phyloP scores from a whole-genome alignment of 2,797 vertebrate species.

The Chiroxiphia lanceolata region DNA sequence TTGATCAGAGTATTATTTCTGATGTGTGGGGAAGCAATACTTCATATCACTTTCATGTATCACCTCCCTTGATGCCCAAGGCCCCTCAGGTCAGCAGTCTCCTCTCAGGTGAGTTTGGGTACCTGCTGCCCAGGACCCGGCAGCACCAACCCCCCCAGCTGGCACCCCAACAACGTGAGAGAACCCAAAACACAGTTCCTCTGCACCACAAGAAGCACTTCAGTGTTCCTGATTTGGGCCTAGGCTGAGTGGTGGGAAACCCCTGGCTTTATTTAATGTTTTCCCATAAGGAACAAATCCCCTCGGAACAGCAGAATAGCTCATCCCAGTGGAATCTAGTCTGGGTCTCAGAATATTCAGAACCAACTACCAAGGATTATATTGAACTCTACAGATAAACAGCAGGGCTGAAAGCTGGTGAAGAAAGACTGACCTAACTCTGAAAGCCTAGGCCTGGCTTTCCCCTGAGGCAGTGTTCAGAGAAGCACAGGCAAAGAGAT shows the following conservation, averaged over 20 bases:
- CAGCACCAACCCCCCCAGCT: not conserved
- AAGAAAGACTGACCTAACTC: not conserved
- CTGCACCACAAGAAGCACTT: not conserved
- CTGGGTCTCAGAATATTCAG: not conserved
- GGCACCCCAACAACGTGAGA: not conserved
- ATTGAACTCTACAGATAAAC: not conserved
- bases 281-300: not conserved
- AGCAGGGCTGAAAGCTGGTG: not conserved
- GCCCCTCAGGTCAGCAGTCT: not conserved
- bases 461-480: not conserved
- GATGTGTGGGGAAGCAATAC: not conserved
- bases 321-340: not conserved
- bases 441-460: not conserved
- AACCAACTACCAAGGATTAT: not conserved
- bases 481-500: not conserved
- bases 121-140: not conserved
- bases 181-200: not conserved
- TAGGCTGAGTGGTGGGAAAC: not conserved
- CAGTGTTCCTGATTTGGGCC: not conserved
- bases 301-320: not conserved
- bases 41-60: not conserved
- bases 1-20: slow-evolving; percentile 54
- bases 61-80: not conserved
- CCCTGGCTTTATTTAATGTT: not conserved
- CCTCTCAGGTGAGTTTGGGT: not conserved